Evolutionary conservation across 2,113 vertebrate genomes (phyloP).

Genomic region (Semnornis frantzii): DNA sequence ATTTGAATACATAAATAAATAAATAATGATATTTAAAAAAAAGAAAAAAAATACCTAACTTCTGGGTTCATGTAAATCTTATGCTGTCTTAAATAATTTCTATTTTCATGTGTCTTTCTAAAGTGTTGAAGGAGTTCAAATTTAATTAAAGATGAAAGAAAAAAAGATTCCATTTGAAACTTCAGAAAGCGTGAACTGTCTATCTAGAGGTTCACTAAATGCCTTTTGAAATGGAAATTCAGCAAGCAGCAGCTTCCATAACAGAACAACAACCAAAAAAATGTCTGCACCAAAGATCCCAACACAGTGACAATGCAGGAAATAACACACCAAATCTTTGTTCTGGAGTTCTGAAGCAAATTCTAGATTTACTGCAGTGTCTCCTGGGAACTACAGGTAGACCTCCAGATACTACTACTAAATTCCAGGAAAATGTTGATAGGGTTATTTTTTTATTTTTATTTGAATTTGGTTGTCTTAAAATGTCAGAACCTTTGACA

Average conservation of each 20-base stretch:
- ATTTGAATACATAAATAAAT: not conserved
- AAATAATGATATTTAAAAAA: no score
- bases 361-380: not conserved
- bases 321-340: not conserved
- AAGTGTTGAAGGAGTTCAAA: not conserved
- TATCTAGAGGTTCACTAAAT: not conserved
- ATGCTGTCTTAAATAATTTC: not conserved
- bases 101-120: not conserved
- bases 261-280: not conserved
- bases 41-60: not conserved
- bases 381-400: not conserved
- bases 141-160: not conserved
- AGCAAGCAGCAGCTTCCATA: not conserved
- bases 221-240: not conserved
- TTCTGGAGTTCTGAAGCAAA: not conserved
- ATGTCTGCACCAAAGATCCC: accelerated
- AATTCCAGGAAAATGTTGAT: not conserved
- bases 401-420: not conserved
- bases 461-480: not conserved
- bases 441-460: accelerated
- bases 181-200: not conserved
- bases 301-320: accelerated
- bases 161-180: not conserved
- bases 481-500: not conserved
- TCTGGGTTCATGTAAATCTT: not conserved